Base-by-base conservation (phyloP, 2,888 invertebrate genomes). In the Spodoptera picta region DNA sequence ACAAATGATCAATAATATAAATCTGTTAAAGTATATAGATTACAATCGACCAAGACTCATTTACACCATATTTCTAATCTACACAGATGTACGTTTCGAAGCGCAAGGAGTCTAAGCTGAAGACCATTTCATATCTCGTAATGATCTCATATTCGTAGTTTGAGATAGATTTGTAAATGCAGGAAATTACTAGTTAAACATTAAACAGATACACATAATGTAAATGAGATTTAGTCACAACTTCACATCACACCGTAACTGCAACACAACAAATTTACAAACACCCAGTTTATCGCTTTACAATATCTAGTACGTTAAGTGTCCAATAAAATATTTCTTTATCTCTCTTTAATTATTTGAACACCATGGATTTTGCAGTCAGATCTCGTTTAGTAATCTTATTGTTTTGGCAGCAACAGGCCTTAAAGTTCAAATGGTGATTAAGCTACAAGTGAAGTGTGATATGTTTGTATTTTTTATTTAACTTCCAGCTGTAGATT, bases 201-300 rank as follows among this genome's bases (percentile, higher is more conserved):
- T 76, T 73, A 76, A 55, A 79, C 59, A 73, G 79, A 77, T 69
- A 77, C 62, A 76, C 77, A 77, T 78, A 75, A 77, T 77, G 77
- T 77, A 79, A 77, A 77, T 77, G 77, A 79, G 79, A 71, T 77
- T 77, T 79, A 79, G 75, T 79, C 77, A 79, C 58, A 43, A 54
- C 54, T 67, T 64, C 45, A 64, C 65, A 46, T 57, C 63, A 63
- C 48, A 58, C 59, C 67, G 42, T 58, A 46, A 65, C 73, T 75
- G 77, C 73, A 75, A 70, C 70, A 53, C 68, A 51, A 61, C 56
- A 43, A 44, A 36, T 27, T 36, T 48, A 43, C 58, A 60, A 69
- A 66, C 73, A 75, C 53, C 65, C 42, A 63, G 60, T 49, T 58
- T 48, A 19, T 19, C 2, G 19, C 19, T 19, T 19, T 19, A 19